These are phyloP conservation scores for Periophthalmus modestus DNA, from an alignment of 2,113 vertebrate species.

Conservation along the genomic window DNA sequence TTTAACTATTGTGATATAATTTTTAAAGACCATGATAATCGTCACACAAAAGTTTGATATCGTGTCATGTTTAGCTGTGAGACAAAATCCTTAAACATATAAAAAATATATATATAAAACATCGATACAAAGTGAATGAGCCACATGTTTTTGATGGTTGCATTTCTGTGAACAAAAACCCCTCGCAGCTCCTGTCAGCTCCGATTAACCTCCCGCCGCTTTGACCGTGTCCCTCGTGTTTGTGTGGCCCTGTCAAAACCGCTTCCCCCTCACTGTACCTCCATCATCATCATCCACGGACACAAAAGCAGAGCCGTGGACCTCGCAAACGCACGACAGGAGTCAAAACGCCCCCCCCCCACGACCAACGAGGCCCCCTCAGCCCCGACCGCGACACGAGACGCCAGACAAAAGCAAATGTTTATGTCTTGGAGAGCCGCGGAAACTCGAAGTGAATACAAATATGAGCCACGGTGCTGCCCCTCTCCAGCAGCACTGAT, in stretches of 20 bases:
- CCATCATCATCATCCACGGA: not conserved
- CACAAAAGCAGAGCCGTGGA: not conserved
- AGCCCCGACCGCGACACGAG: slow-evolving; percentile 32
- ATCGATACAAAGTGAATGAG: slow-evolving; percentile 24
- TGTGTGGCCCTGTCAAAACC: slow-evolving; percentile 28
- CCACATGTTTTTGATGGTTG: not conserved
- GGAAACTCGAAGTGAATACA: slow-evolving; percentile 39
- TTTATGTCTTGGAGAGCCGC: slow-evolving; percentile 45
- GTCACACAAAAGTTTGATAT: too few relatives aligned
- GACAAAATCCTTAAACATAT: too few relatives aligned
- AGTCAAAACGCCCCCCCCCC: slow-evolving; percentile 20
- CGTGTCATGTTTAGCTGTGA: too few relatives aligned
- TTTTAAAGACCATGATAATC: too few relatives aligned
- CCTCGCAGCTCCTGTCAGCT: not conserved
- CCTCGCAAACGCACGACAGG: slow-evolving; percentile 7
- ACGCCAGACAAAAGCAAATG: slow-evolving; percentile 45
- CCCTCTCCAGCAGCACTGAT: not conserved
- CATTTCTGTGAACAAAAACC: too few relatives aligned
- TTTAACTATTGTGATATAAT: too few relatives aligned
- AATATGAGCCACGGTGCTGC: slow-evolving; percentile 4
- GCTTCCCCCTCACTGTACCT: not conserved
- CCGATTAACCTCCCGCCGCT: not conserved
- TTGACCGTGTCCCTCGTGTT: not conserved
- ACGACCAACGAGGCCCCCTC: slow-evolving; percentile 13
- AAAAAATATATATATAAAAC: too few relatives aligned